Evolutionary conservation across 2,888 invertebrate species (phyloP).

Genomic region (Oeneis ivallda): DNA sequence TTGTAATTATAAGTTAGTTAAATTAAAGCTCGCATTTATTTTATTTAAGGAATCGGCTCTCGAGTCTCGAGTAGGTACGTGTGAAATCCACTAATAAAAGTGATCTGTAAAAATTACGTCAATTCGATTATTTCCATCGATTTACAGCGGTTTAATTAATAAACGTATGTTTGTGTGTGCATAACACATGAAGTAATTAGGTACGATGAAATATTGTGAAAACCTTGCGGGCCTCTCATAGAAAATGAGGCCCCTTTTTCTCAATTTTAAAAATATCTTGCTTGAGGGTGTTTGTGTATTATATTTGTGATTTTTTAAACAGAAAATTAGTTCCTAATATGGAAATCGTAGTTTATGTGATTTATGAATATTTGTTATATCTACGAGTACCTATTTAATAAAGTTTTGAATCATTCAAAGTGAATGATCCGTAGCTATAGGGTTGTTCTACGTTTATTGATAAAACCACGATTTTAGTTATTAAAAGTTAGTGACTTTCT

Average conservation of each 20-base stretch:
- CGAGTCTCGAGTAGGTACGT: background rate
- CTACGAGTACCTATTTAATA: too few relatives aligned
- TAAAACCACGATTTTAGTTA: background rate
- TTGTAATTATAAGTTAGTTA: conserved; percentile 4
- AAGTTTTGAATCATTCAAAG: too few relatives aligned
- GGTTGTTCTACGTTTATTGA: background rate
- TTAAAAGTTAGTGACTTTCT: conserved; percentile 25
- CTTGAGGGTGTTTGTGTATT: too few relatives aligned
- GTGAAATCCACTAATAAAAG: conserved; percentile 1
- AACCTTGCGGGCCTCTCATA: background rate
- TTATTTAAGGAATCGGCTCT: conserved; percentile 4
- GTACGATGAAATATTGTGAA: background rate
- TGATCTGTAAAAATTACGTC: conserved; percentile 15
- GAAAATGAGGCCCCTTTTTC: background rate
- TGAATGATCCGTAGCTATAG: too few relatives aligned
- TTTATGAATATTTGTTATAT: background rate
- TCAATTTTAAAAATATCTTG: too few relatives aligned
- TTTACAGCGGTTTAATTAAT: conserved; percentile 12
- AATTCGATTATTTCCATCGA: background rate
- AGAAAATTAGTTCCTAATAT: background rate
- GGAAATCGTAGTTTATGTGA: background rate
- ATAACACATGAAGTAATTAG: background rate
- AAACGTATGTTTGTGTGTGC: background rate
- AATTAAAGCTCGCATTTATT: conserved; percentile 14
- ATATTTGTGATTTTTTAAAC: background rate